Evolutionary conservation across 2,797 vertebrate species (phyloP), one percentile per base, ranked within the genome.

Genomic region (Moxostoma hubbsi): DNA sequence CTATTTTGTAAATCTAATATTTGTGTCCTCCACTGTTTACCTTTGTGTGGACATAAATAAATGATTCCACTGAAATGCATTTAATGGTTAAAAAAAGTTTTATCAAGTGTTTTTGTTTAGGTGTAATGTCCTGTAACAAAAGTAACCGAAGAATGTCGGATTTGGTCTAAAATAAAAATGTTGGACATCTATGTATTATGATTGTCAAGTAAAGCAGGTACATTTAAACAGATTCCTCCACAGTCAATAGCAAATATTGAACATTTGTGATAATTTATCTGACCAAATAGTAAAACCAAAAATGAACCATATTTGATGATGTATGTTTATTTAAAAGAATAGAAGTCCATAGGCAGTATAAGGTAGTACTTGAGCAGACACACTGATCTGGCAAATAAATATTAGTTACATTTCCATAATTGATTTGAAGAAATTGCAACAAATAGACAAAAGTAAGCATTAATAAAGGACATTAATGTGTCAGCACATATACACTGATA

Each of bases 301-400:
- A 24, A 24, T 24, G 24, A 24, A 24, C 24, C 53, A 72, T 0
- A 11, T 72, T 58, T 66, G 6, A 69, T 24, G n/a, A 57, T 86
- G 80, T 74, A 69, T 43, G 72, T 89, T 84, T 86, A 85, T 83
- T 86, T 50, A 77, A 64, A 81, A 80, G 57, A 83, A 51, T 7
- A 80, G 70, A 46, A 68, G 53, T 61, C 46, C 66, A 46, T 10
- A 66, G 75, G 67, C 55, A 73, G 71, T 75, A 85, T 90, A 84
- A 86, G 89, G 85, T 83, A 90, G 93, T 93, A 94, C 90, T 90
- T 89, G 13, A 90, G 92, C 93, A 95, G 93, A 88, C 92, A 9
- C 93, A 93, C 92, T 93, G 92, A 92, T 87, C 92, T 93, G 93
- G 92, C 92, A 93, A 93, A 92, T 94, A 94, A 94, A 93, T 92